Base-by-base conservation (phyloP, 2,113 vertebrate species). In the Nothoprocta perdicaria region DNA sequence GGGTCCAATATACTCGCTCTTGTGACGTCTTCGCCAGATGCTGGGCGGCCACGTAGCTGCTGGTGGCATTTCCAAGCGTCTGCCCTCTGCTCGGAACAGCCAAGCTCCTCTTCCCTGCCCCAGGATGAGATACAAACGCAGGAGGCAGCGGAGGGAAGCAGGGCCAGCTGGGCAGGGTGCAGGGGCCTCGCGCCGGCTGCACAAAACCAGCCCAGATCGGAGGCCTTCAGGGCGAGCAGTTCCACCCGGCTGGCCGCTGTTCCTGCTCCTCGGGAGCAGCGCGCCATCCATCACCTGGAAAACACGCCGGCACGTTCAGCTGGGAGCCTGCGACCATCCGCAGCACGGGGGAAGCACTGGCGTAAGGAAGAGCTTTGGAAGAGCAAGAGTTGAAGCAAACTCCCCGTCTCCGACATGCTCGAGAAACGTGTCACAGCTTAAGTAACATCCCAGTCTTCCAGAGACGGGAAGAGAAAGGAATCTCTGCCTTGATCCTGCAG, bases 271-370 rank as follows among this genome's bases (percentile, higher is more conserved):
- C 12, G 12, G 79, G 14, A 3, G 13, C 33, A 40, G 6, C 19
- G 29, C 68, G 40, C 57, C 67, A 95, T 89, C 74, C 61, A 91
- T 93, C 72, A 94, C 24, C 22, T 61, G 63, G 84, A 62, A 68
- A 67, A 52, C 12, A 9, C 2, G 53, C 84, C 73, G 57, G 58
- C 65, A 26, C 61, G 72, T 67, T 35, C 24, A 43, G 50, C 3
- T 5, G 46, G 9, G 10, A 48, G 8, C 41, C 23, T 33, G 19
- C 55, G 17, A 62, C 35, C 65, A 73, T 9, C 53, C 66, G 14
- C 2, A 55, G 66, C 38, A 76, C 73, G 65, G n/a, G 38, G 10
- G 31, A 73, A 69, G n/a, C 5, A n/a, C 12, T 19, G 17, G 2
- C 6, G 2, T 2, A n/a, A 31, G 35, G 14, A 31, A 10, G 11